These are phyloP conservation scores for Astatoreochromis straeleni DNA, from an alignment of 2,113 vertebrate genomes.

Conservation along the genomic window DNA sequence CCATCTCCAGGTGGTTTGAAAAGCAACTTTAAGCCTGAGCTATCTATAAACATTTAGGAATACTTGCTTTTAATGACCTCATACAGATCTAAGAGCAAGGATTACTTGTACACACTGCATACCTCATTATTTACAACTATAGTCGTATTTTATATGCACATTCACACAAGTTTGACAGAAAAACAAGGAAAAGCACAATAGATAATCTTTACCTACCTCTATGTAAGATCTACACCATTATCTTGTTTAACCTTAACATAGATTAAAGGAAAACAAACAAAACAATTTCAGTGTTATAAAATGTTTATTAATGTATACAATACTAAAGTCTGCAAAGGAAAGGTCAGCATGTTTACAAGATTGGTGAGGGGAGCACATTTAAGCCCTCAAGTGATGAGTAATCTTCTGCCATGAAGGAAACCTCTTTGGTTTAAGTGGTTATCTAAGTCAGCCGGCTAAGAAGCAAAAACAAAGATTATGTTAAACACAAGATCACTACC, in stretches of 20 bases:
- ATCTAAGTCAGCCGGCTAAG: not conserved
- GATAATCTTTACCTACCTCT: not conserved
- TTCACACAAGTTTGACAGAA: not conserved
- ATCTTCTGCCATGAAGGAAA: not conserved
- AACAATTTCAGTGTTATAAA: not conserved
- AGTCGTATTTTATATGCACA: rapidly evolving
- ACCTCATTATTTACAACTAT: not conserved
- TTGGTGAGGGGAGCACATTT: not conserved
- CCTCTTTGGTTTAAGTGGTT: constrained; percentile 43
- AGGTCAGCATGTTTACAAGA: constrained; percentile 3
- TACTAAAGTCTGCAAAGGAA: constrained; percentile 20
- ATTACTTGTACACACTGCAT: not conserved
- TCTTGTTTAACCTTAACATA: not conserved
- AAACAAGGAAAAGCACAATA: not conserved
- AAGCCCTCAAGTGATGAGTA: constrained; percentile 7
- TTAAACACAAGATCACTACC: not conserved
- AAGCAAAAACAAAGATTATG: not conserved
- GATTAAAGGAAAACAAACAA: not conserved
- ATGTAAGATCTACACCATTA: not conserved
- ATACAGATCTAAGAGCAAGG: not conserved
- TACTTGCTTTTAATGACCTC: not conserved
- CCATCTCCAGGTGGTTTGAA: not conserved
- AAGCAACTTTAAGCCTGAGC: not conserved
- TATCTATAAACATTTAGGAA: not conserved
- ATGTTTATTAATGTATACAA: constrained; percentile 52